Percentiles rank a stretch among this genome's conserved stretches.
Conservation (phyloP, 2,113 vertebrate species). For the Meleagris gallopavo region DNA sequence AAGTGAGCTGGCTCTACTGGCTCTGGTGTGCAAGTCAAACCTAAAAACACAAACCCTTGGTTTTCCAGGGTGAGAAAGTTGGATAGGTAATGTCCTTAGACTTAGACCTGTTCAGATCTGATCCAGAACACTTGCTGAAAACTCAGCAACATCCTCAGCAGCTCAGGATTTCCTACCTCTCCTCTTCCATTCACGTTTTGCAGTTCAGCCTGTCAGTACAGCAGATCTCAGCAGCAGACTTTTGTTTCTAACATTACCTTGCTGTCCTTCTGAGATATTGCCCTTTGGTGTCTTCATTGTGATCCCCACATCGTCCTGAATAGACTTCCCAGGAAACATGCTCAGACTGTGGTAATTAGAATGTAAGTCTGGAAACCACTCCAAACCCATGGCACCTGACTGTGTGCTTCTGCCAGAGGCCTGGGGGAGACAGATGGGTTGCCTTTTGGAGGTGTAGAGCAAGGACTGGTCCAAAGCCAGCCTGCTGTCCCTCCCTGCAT, state of each 20-base stretch:
- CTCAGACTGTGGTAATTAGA: constrained; percentile 52
- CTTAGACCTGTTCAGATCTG: neutral
- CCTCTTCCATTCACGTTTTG: accelerated
- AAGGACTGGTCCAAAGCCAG: neutral
- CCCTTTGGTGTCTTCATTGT: accelerated
- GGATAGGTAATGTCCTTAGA: neutral
- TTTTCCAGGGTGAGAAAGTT: neutral
- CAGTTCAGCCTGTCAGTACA: accelerated
- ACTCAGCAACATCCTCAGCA: neutral
- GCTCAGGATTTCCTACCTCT: neutral
- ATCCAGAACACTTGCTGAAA: neutral
- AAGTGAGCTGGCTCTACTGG: neutral
- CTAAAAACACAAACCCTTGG: accelerated
- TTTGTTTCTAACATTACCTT: constrained; percentile 51
- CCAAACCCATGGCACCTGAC: constrained; percentile 43
- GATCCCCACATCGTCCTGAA: neutral
- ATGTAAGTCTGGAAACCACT: constrained; percentile 81
- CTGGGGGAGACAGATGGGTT: neutral
- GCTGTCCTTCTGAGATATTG: neutral
- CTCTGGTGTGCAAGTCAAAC: neutral
- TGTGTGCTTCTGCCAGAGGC: neutral
- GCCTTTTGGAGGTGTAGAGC: neutral
- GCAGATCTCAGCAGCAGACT: neutral
- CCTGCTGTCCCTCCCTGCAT: accelerated
- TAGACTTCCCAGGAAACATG: constrained; percentile 48